Conservation (phyloP, 2,888 invertebrate species). For the Tenthredo distinguenda region DNA sequence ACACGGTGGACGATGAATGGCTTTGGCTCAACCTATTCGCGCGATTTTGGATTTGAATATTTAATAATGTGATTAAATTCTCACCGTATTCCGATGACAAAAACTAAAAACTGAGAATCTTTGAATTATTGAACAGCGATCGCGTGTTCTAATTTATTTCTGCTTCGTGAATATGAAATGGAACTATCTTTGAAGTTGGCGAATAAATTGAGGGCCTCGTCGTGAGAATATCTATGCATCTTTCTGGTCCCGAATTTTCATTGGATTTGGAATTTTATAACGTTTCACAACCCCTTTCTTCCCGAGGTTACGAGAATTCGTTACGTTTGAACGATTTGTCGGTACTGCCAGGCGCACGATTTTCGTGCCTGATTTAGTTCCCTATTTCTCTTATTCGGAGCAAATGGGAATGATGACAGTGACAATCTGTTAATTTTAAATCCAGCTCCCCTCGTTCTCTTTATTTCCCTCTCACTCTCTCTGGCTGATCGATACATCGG, state of each 20-base stretch:
- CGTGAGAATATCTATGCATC: background rate
- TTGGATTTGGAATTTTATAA: background rate
- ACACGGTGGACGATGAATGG: background rate
- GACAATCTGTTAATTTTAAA: background rate
- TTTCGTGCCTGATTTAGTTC: background rate
- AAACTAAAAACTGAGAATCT: background rate
- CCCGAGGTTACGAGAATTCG: background rate
- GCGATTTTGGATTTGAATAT: background rate
- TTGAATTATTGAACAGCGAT: background rate
- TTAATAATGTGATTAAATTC: background rate
- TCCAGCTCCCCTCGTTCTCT: background rate
- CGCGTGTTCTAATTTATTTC: background rate
- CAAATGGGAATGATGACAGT: constrained; percentile 12
- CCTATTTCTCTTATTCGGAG: background rate
- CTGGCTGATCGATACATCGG: background rate
- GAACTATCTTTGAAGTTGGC: background rate
- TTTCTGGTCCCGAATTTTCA: background rate
- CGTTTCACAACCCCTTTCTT: background rate
- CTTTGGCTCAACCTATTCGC: background rate
- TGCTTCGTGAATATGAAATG: background rate
- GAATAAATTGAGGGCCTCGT: background rate
- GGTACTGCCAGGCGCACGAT: background rate
- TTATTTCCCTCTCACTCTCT: background rate
- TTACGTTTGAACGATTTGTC: background rate
- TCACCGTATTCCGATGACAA: background rate